Percentiles rank a stretch among this genome's conserved stretches.
Conservation (phyloP, 2,113 vertebrate genomes). For the Dicrurus megarhynchus region DNA sequence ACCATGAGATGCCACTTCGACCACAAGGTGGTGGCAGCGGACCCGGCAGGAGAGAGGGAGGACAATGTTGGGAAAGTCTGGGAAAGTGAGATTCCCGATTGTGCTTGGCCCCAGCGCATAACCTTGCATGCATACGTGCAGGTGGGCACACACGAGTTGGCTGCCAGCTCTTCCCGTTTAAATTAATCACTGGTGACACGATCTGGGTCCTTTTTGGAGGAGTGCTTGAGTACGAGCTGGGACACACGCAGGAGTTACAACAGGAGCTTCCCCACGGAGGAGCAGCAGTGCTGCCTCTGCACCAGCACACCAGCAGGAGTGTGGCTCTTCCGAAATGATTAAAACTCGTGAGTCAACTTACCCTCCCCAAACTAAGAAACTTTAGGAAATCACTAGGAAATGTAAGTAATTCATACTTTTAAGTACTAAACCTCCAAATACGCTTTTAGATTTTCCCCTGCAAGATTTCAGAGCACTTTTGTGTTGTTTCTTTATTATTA, state of each 20-base stretch:
- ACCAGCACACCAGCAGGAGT: rapidly evolving
- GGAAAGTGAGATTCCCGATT: not conserved
- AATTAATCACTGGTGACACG: not conserved
- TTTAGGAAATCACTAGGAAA: not conserved
- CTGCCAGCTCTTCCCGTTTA: not conserved
- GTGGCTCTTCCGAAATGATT: not conserved
- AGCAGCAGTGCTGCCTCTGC: not conserved
- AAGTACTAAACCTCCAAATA: not conserved
- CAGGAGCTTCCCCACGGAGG: not conserved
- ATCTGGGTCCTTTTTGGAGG: not conserved
- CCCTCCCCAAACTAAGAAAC: not conserved
- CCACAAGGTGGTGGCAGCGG: slow-evolving; percentile 67
- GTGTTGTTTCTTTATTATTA: rapidly evolving
- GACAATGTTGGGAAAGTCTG: rapidly evolving
- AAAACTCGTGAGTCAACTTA: not conserved
- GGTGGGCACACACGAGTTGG: not conserved
- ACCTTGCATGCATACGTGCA: rapidly evolving
- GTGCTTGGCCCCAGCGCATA: not conserved
- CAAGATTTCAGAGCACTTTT: not conserved
- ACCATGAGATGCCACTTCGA: rapidly evolving
- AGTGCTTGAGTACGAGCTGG: not conserved
- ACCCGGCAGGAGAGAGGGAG: not conserved
- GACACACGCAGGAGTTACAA: rapidly evolving
- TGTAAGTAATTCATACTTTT: not conserved
- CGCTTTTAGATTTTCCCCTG: not conserved